Percentiles rank a stretch among this genome's conserved stretches.
These are phyloP conservation scores for Psittacula echo DNA, from an alignment of 2,797 vertebrate species.

Conservation along the genomic window DNA sequence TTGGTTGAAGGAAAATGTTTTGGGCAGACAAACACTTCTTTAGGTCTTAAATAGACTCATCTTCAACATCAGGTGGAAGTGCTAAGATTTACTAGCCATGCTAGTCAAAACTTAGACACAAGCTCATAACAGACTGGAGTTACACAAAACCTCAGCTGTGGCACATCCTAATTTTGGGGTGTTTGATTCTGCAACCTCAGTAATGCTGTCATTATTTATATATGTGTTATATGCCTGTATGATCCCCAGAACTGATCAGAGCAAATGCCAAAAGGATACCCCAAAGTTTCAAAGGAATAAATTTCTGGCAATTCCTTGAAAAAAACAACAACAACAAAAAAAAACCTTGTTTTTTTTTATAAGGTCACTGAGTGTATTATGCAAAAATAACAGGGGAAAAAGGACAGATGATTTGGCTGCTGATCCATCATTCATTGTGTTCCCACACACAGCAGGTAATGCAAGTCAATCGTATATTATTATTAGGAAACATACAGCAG, in stretches of 20 bases:
- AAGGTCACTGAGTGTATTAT: background rate
- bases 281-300: background rate
- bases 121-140: background rate
- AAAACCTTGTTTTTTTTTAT: background rate
- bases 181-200: background rate
- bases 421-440: background rate
- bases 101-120: background rate
- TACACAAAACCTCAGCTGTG: background rate
- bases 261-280: background rate
- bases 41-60: background rate
- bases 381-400: background rate
- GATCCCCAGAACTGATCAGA: background rate
- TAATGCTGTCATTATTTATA: background rate
- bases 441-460: background rate
- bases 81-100: background rate
- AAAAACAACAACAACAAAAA: background rate
- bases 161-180: background rate
- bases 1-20: background rate
- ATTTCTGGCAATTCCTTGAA: background rate
- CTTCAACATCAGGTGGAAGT: background rate
- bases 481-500: background rate
- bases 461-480: background rate
- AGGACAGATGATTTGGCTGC: background rate
- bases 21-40: background rate
- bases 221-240: background rate